Evolutionary conservation across 2,797 vertebrate species (phyloP).

Genomic region (Todus mexicanus): DNA sequence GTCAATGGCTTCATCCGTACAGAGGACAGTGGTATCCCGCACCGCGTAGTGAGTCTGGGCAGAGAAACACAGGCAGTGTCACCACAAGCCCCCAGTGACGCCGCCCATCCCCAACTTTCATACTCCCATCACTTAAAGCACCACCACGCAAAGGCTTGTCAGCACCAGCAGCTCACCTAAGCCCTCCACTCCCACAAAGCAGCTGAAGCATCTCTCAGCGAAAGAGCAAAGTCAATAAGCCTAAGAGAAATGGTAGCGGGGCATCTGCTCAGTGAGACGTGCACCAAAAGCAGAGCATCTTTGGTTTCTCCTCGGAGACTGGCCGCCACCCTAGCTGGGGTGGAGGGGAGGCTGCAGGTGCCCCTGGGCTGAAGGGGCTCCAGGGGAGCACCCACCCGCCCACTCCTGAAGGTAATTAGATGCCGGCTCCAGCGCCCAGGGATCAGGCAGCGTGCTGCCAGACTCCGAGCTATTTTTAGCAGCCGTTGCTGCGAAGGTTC

Average conservation of each 20-base stretch:
- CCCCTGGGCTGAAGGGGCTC: neutral
- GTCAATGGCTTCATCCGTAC: conserved; percentile 81
- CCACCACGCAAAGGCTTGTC: neutral
- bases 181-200: neutral
- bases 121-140: accelerated
- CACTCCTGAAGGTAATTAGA: neutral
- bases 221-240: neutral
- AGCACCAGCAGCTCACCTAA: neutral
- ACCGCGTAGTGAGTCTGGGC: conserved; percentile 92
- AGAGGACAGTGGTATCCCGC: conserved; percentile 77
- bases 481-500: conserved; percentile 25
- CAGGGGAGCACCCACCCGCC: accelerated
- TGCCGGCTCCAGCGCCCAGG: neutral
- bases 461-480: conserved; percentile 54
- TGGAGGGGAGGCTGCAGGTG: neutral
- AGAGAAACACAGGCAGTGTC: neutral
- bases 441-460: conserved; percentile 8
- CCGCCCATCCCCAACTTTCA: accelerated
- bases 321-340: neutral
- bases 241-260: accelerated
- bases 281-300: neutral
- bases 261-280: neutral
- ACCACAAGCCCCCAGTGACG: neutral
- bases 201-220: accelerated
- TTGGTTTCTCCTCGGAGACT: neutral